phyloP scores from a whole-genome alignment of 2,797 vertebrate species.

The Mormyrops boulengeri region DNA sequence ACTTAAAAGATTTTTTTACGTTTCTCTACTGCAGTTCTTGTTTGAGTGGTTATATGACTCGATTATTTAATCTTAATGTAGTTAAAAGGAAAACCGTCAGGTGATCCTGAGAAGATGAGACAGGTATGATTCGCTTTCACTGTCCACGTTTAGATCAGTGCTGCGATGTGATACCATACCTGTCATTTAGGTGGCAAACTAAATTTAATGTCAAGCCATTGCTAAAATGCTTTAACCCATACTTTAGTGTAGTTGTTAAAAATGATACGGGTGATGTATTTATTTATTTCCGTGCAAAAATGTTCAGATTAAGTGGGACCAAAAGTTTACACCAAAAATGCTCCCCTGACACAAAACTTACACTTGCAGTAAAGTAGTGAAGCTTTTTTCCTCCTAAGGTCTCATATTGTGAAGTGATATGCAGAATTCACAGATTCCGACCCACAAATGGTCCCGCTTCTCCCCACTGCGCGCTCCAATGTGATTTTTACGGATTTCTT shows the following conservation, averaged over 20 bases:
- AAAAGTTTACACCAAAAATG: neutral
- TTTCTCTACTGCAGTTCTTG: neutral
- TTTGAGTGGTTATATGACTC: neutral
- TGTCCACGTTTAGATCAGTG: neutral
- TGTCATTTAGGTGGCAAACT: neutral
- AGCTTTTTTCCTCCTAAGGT: neutral
- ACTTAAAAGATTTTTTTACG: neutral
- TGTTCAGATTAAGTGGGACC: neutral
- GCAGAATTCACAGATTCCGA: neutral
- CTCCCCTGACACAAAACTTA: neutral
- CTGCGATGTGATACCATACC: neutral
- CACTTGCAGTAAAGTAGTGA: neutral
- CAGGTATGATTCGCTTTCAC: neutral
- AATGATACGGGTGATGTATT: neutral
- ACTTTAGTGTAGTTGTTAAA: neutral
- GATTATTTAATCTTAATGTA: neutral
- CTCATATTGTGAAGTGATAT: neutral
- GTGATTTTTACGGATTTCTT: neutral
- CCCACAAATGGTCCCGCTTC: neutral
- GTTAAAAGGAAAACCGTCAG: neutral
- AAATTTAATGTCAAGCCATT: neutral
- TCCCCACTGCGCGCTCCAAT: neutral
- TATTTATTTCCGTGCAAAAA: neutral
- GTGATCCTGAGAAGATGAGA: neutral
- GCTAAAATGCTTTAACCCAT: neutral